Conservation (phyloP, 2,797 vertebrate species). For the Antrozous pallidus region DNA sequence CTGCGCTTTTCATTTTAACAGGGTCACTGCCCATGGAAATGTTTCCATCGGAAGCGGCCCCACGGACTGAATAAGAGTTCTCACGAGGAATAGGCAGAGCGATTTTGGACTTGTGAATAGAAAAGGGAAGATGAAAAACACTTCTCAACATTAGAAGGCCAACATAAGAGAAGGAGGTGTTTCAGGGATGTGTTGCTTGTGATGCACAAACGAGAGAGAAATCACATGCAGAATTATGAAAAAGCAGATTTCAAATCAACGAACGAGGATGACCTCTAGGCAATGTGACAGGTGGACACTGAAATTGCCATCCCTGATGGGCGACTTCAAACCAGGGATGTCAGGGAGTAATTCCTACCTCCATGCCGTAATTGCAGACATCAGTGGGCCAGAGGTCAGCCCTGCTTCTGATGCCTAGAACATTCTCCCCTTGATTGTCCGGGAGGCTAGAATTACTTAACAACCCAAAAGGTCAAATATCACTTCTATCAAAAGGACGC, state of each 20-base stretch:
- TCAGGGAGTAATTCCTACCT: not conserved
- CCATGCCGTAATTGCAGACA: not conserved
- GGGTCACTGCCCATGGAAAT: not conserved
- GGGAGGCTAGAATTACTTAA: not conserved
- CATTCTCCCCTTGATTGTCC: not conserved
- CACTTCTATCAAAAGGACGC: not conserved
- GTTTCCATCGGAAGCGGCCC: not conserved
- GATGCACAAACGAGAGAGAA: not conserved
- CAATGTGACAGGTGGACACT: not conserved
- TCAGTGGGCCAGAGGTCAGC: not conserved
- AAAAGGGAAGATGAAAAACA: not conserved
- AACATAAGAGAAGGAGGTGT: not conserved
- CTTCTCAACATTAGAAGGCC: not conserved
- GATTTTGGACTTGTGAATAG: not conserved
- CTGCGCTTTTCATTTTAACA: not conserved
- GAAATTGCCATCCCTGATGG: not conserved
- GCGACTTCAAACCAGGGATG: not conserved
- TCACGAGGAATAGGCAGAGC: not conserved
- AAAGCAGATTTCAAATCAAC: not conserved
- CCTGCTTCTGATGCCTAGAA: not conserved
- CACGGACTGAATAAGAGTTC: not conserved
- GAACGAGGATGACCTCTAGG: not conserved
- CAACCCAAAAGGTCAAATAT: not conserved
- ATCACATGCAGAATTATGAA: not conserved
- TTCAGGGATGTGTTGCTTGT: not conserved